phyloP scores from a whole-genome alignment of 2,888 invertebrate genomes.

The Trachelus stipa region DNA sequence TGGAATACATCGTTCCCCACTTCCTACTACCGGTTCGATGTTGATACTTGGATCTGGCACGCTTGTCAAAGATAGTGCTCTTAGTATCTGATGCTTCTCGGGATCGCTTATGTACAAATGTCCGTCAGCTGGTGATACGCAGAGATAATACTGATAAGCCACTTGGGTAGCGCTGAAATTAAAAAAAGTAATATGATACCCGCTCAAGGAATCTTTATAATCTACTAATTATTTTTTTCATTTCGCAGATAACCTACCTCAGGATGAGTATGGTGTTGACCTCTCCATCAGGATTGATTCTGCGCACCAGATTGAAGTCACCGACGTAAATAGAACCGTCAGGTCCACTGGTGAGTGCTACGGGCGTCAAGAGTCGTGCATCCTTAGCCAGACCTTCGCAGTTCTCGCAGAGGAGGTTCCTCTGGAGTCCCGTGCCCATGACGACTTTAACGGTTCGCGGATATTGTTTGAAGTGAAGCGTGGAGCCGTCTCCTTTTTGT shows the following conservation, averaged over 20 bases:
- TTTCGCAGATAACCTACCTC: slow-evolving; percentile 71
- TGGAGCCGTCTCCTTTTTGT: slow-evolving; percentile 97
- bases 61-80: slow-evolving; percentile 81
- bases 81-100: slow-evolving; percentile 89
- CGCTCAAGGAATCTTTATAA: background rate
- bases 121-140: slow-evolving; percentile 96
- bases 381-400: slow-evolving; percentile 89
- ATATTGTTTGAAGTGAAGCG: slow-evolving; percentile 92
- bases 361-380: slow-evolving; percentile 89
- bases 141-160: slow-evolving; percentile 96
- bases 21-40: slow-evolving; percentile 87
- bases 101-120: slow-evolving; percentile 96
- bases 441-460: slow-evolving; percentile 91
- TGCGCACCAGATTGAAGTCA: slow-evolving; percentile 93
- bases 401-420: slow-evolving; percentile 87
- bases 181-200: slow-evolving; percentile 14
- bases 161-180: slow-evolving; percentile 90
- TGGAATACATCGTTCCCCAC: slow-evolving; percentile 94
- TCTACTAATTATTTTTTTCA: background rate
- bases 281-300: slow-evolving; percentile 89
- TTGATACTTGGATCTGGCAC: slow-evolving; percentile 86
- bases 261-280: slow-evolving; percentile 90
- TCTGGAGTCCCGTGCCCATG: slow-evolving; percentile 91
- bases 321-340: slow-evolving; percentile 98
- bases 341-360: slow-evolving; percentile 92